Conservation (phyloP, 2,888 invertebrate genomes). For the Cactoblastis cactorum region DNA sequence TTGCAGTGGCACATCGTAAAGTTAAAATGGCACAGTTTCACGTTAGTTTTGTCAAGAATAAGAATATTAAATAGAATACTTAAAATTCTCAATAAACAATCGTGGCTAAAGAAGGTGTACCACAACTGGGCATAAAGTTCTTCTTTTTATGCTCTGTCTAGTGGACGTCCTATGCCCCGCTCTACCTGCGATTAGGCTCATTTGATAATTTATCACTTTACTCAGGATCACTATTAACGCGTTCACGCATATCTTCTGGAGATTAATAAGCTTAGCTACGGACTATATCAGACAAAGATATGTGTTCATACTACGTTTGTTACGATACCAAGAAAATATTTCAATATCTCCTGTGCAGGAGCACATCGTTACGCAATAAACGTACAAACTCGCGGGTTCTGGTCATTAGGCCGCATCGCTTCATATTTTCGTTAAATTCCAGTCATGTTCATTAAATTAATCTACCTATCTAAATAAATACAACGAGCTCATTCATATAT, state of each 20-base stretch:
- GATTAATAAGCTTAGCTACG: conserved; percentile 37
- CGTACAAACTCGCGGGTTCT: conserved; percentile 37
- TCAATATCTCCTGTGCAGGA: conserved; percentile 16
- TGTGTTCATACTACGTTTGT: conserved; percentile 48
- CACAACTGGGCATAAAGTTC: conserved; percentile 11
- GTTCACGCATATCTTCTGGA: conserved; percentile 42
- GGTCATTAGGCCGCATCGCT: conserved; percentile 64
- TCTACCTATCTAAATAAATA: conserved; percentile 75
- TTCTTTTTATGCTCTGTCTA: no score
- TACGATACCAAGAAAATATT: conserved; percentile 30
- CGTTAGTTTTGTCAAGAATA: conserved; percentile 74
- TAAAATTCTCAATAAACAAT: conserved; percentile 50
- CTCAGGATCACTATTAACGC: conserved; percentile 38
- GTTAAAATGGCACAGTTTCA: conserved; percentile 79
- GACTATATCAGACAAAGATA: conserved; percentile 54
- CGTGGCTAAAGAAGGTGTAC: conserved; percentile 46
- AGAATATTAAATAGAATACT: conserved; percentile 55
- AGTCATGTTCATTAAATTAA: conserved; percentile 69
- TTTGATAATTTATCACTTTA: conserved; percentile 33
- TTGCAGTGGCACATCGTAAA: conserved; percentile 75
- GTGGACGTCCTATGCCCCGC: conserved; percentile 30
- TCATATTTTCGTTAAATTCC: conserved; percentile 69
- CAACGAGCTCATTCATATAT: conserved; percentile 59
- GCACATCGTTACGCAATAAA: conserved; percentile 20
- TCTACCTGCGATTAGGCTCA: conserved; percentile 42